Percentiles rank a stretch among this genome's conserved stretches.
These are phyloP conservation scores for Sebastes minor DNA, from an alignment of 2,797 vertebrate genomes.

Conservation along the genomic window DNA sequence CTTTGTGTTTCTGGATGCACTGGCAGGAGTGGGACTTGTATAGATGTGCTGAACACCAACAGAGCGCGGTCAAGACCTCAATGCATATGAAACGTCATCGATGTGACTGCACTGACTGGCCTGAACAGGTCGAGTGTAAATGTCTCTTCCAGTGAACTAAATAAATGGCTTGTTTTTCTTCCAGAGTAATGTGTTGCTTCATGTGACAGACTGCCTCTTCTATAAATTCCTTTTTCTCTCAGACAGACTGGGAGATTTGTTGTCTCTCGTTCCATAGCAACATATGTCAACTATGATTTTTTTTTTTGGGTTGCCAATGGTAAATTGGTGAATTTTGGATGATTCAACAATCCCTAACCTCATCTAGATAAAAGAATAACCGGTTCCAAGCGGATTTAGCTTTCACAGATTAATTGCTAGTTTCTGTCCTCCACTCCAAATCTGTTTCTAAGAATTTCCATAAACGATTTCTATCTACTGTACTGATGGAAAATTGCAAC, in stretches of 20 bases:
- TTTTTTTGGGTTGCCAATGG: background rate
- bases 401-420: background rate
- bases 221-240: conserved; percentile 43
- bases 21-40: conserved; percentile 3
- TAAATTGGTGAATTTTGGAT: background rate
- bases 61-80: conserved; percentile 20
- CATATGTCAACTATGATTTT: background rate
- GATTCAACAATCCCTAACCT: background rate
- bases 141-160: conserved; percentile 43
- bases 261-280: conserved; percentile 8
- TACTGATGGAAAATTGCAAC: background rate
- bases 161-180: conserved; percentile 69
- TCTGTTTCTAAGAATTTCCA: background rate
- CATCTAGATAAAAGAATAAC: background rate
- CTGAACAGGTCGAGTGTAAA: conserved; percentile 26
- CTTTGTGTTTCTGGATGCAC: background rate
- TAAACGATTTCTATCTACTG: background rate
- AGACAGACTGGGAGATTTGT: background rate
- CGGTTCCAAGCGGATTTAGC: background rate
- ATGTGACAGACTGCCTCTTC: background rate
- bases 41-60: conserved; percentile 25
- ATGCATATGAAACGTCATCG: conserved; percentile 25
- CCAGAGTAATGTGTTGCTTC: conserved; percentile 32
- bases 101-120: conserved; percentile 24
- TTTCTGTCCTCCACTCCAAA: background rate